These are phyloP conservation scores for Prunella himalayana DNA, from an alignment of 2,113 vertebrate species.

Conservation along the genomic window DNA sequence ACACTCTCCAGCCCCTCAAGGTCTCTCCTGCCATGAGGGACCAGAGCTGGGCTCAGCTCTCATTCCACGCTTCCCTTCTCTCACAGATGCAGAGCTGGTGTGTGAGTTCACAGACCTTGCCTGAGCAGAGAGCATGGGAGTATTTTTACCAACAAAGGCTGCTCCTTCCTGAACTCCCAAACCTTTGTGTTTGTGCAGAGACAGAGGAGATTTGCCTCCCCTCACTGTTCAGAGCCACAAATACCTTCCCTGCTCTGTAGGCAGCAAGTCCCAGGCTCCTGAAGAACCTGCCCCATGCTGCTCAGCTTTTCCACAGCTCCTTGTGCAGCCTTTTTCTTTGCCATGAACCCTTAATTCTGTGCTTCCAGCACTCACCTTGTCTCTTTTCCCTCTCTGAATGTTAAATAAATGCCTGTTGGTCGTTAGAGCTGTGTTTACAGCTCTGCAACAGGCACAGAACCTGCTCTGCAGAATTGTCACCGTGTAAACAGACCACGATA, in stretches of 20 bases:
- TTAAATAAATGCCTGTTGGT: neutral
- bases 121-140: neutral
- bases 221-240: neutral
- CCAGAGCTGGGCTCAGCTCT: neutral
- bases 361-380: neutral
- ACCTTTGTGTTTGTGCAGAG: neutral
- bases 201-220: neutral
- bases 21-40: neutral
- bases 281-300: neutral
- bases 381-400: neutral
- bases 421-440: conserved; percentile 25
- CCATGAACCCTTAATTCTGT: neutral
- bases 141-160: neutral
- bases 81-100: fast-evolving
- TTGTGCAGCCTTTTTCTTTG: neutral
- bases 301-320: neutral
- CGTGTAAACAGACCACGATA: neutral
- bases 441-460: neutral
- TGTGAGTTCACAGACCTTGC: neutral
- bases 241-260: neutral
- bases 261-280: neutral
- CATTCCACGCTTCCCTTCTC: fast-evolving
- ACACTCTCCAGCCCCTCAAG: neutral
- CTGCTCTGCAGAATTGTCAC: conserved; percentile 13
- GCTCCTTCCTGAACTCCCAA: neutral